These are phyloP conservation scores for Buteo buteo DNA, from an alignment of 2,113 vertebrate genomes.

Conservation along the genomic window DNA sequence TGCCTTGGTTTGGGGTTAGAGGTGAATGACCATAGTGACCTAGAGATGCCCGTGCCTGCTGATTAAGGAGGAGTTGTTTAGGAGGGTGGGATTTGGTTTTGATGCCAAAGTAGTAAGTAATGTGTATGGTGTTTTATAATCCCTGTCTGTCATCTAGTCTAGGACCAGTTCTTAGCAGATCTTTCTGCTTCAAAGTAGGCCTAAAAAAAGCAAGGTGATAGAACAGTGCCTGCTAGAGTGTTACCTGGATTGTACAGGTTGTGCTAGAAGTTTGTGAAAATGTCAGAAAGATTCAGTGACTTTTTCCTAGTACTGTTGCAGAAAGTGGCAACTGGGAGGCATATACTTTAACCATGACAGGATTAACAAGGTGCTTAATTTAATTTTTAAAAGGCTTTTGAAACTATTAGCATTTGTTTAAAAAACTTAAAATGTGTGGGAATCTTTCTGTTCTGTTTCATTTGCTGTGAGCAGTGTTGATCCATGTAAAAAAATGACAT, in stretches of 20 bases:
- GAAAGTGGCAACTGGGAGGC: not conserved
- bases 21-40: not conserved
- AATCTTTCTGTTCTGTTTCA: not conserved
- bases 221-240: not conserved
- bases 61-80: too few species aligned
- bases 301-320: too few species aligned
- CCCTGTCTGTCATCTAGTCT: not conserved
- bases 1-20: not conserved
- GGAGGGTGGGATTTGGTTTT: not conserved
- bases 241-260: not conserved
- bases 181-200: not conserved
- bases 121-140: not conserved
- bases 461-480: not conserved
- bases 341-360: fast-evolving
- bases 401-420: not conserved
- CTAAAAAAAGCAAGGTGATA: not conserved
- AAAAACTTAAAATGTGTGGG: not conserved
- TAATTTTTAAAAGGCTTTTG: not conserved
- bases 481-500: not conserved
- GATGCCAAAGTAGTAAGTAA: not conserved
- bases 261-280: not conserved
- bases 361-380: not conserved
- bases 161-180: not conserved
- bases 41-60: not conserved
- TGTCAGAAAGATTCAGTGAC: fast-evolving